These are phyloP conservation scores for Lacerta agilis DNA, from an alignment of 2,797 vertebrate genomes.

Conservation along the genomic window DNA sequence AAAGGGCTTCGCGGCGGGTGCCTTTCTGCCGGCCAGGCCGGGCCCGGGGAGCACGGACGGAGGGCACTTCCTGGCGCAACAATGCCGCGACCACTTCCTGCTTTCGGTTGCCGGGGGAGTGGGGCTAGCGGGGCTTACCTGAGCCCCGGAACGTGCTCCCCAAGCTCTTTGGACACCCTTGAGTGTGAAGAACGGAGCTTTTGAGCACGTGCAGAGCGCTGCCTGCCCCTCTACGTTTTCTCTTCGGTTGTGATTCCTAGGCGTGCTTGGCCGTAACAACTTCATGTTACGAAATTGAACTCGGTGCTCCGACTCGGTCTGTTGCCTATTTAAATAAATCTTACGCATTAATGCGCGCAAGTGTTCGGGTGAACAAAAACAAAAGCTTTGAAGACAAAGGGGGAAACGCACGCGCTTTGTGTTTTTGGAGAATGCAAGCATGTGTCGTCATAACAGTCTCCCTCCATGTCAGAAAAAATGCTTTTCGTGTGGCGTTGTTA, in stretches of 20 bases:
- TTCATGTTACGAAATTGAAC: background rate
- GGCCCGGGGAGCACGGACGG: background rate
- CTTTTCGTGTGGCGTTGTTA: too few relatives aligned
- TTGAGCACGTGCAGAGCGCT: background rate
- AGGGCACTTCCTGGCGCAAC: background rate
- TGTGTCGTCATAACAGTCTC: background rate
- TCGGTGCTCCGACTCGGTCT: background rate
- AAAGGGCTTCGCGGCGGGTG: background rate
- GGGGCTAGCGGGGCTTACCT: background rate
- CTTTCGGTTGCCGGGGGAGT: background rate
- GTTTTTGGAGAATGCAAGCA: background rate
- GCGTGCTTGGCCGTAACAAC: too few relatives aligned
- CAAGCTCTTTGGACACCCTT: background rate
- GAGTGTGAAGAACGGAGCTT: background rate
- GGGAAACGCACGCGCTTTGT: background rate
- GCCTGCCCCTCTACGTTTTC: background rate
- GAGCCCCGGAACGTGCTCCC: too few relatives aligned
- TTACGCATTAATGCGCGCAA: background rate
- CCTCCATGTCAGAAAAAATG: background rate
- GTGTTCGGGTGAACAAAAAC: background rate
- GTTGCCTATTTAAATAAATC: background rate
- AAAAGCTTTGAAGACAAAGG: background rate
- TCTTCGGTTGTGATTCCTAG: background rate
- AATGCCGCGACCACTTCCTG: background rate
- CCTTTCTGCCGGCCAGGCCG: background rate